Evolutionary conservation across 1,140 invertebrate species (phyloP).

Genomic region (Penaeus chinensis): DNA sequence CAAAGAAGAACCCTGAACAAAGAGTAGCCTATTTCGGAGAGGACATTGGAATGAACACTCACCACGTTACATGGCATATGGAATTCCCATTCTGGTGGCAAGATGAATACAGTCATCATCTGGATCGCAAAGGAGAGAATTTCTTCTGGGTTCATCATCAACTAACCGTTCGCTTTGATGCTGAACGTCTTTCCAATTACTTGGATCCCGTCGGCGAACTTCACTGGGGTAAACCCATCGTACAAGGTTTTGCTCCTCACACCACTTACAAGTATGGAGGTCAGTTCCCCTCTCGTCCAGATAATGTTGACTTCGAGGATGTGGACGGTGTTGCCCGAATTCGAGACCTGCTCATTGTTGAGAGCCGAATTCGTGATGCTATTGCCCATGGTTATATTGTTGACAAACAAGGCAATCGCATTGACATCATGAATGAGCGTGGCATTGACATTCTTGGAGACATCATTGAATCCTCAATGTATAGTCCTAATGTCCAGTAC

Average conservation of each 20-base stretch:
- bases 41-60: slow-evolving; percentile 38
- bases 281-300: slow-evolving; percentile 36
- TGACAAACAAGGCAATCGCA: neutral
- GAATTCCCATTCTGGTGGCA: slow-evolving; percentile 40
- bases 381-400: slow-evolving; percentile 34
- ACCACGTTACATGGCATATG: slow-evolving; percentile 40
- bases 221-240: slow-evolving; percentile 27
- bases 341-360: slow-evolving; percentile 13
- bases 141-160: slow-evolving; percentile 48
- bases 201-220: slow-evolving; percentile 27
- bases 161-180: slow-evolving; percentile 36
- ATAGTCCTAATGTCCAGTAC: too few relatives aligned
- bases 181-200: slow-evolving; percentile 36
- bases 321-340: slow-evolving; percentile 33
- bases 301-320: slow-evolving; percentile 22
- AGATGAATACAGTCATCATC: neutral
- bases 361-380: slow-evolving; percentile 38
- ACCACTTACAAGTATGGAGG: slow-evolving; percentile 40
- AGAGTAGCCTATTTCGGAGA: slow-evolving; percentile 38
- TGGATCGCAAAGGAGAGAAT: slow-evolving; percentile 37
- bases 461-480: too few relatives aligned
- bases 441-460: too few relatives aligned
- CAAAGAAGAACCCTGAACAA: slow-evolving; percentile 28
- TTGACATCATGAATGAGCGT: slow-evolving; percentile 20
- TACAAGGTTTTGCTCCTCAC: slow-evolving; percentile 31